Base-by-base conservation (phyloP, 2,797 vertebrate species). In the Pangasius macronema region DNA sequence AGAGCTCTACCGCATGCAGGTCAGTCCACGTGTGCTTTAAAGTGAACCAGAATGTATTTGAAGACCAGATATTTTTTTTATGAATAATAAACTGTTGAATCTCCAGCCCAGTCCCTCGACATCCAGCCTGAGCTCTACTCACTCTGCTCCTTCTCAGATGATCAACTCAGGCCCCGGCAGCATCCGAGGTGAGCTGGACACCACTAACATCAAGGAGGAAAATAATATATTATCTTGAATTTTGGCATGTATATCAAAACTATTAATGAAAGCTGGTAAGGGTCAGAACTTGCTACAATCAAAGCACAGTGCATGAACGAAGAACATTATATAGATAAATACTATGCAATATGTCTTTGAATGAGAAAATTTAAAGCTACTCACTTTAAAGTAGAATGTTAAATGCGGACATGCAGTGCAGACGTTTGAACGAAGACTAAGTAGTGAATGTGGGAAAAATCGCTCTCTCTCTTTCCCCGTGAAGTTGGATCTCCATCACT, bases 41-140 rank as follows among this genome's bases (percentile, higher is more conserved):
- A 61, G 36, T 39, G 55, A 84, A 84, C 46, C 42, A 68, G 42
- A 83, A 53, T 27, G 24, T 49, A 4, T 55, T 8, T 70, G 18
- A 67, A 51, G 51, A 51, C 30, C 46, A 30, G 2, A 36, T 46
- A 46, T 27, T 33, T 63, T 46, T 65, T 30, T 39, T 65, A 46
- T 82, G 0, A 83, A 67, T 67, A 51, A 22, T 83, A 51, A 67
- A 13, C 24, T 72, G 30, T 87, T 72, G 18, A 36, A 72, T 61
- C 95, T 95, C 90, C 95, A 99, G 97, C 97, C 99, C 80, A 99
- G 99, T 94, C 98, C 99, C 76, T 99, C 98, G 82, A 99, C 98
- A 89, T 99, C 99, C 91, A 99, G 99, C 93, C 95, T 99, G 95
- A 99, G 98, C 92, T 99, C 98, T 61, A 99, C 99, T 84, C 98